phyloP scores from a whole-genome alignment of 2,888 invertebrate genomes.

The Leucophora obtusa region DNA sequence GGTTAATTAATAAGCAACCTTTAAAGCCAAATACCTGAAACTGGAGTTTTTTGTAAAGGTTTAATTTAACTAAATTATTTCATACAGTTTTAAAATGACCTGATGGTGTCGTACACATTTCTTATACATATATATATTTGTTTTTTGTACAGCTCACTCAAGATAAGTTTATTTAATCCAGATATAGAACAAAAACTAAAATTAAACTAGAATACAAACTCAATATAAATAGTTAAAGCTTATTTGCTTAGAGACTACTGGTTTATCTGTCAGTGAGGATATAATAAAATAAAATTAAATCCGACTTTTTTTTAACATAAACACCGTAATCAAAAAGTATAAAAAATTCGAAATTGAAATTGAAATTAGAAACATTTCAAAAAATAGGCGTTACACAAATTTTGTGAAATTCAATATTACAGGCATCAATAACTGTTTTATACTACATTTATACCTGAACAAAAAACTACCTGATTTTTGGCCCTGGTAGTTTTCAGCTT shows the following conservation, averaged over 20 bases:
- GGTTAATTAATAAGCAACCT: too few species aligned
- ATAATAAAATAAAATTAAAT: slow-evolving; percentile 32
- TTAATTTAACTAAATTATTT: background rate
- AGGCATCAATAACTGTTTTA: too few species aligned
- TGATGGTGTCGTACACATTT: background rate
- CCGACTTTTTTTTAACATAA: background rate
- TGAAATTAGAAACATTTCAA: too few species aligned
- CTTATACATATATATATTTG: background rate
- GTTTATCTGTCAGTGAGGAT: slow-evolving; percentile 39
- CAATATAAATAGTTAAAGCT: slow-evolving; percentile 17
- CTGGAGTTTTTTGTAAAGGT: too few species aligned
- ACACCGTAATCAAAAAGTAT: background rate
- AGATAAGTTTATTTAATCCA: slow-evolving; percentile 38
- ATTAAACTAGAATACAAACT: slow-evolving; percentile 1
- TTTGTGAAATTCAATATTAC: too few species aligned
- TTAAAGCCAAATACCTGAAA: too few species aligned
- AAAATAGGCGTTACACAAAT: too few species aligned
- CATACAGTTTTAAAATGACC: background rate
- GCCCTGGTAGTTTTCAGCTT: too few species aligned
- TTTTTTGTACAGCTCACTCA: background rate
- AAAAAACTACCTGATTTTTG: too few species aligned
- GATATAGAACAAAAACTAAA: slow-evolving; percentile 3
- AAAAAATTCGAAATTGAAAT: background rate
- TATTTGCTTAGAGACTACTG: slow-evolving; percentile 25
- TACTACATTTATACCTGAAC: too few species aligned